Percentiles rank a stretch among this genome's conserved stretches.
These are phyloP conservation scores for Sphaerolaimus hirsutus DNA, from an alignment of 2,888 invertebrate species.

Conservation along the genomic window DNA sequence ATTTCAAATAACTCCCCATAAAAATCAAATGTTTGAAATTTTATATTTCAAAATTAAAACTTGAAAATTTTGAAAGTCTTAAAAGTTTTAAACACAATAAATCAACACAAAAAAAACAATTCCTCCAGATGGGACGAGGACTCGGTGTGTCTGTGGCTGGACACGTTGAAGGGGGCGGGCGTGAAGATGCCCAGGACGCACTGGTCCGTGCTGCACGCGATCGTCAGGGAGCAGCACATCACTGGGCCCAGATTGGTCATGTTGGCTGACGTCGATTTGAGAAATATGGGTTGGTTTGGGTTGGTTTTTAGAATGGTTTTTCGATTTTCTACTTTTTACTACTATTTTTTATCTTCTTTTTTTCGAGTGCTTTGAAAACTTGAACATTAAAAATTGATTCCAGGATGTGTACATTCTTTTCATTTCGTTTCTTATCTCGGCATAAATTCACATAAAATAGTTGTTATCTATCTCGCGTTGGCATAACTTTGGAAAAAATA, in stretches of 20 bases:
- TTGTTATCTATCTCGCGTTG: no score
- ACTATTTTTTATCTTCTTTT: no score
- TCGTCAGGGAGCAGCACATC: neutral
- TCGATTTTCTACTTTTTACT: neutral
- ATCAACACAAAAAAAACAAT: neutral
- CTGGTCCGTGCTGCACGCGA: neutral
- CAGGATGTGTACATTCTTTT: no score
- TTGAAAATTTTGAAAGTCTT: neutral
- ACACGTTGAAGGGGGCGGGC: neutral
- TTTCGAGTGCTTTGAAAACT: no score
- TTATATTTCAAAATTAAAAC: neutral
- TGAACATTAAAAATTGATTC: no score
- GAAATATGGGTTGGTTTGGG: neutral
- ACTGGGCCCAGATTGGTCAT: neutral
- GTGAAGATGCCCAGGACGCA: neutral
- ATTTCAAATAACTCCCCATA: no score
- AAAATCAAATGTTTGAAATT: no score
- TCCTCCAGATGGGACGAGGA: slow-evolving; percentile 2
- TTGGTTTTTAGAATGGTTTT: neutral
- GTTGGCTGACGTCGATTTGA: neutral
- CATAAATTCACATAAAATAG: no score
- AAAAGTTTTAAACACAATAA: neutral
- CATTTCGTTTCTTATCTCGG: no score
- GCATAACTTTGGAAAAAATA: no score
- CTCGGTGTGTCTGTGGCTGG: slow-evolving; percentile 6